These are phyloP conservation scores for Orientallactaga sibirica DNA, from an alignment of 2,797 vertebrate species.

Conservation along the genomic window DNA sequence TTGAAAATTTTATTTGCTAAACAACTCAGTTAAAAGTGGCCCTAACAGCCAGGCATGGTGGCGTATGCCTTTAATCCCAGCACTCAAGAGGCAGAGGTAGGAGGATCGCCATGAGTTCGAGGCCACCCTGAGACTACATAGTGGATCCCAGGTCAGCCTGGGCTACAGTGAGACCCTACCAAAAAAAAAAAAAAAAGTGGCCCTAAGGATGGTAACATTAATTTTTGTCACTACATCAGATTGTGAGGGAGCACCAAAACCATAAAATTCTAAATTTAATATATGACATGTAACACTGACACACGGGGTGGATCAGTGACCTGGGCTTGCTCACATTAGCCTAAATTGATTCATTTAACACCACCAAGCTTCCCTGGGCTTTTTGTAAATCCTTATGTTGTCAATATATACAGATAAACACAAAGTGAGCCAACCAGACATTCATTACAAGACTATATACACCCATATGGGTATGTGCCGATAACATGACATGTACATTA, in stretches of 20 bases:
- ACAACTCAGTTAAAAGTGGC: slow-evolving; percentile 13
- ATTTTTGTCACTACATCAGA: slow-evolving; percentile 37
- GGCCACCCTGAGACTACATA: too few species aligned
- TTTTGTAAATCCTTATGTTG: slow-evolving; percentile 55
- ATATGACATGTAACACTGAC: neutral
- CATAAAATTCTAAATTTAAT: neutral
- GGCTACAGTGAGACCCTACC: too few species aligned
- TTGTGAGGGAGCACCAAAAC: slow-evolving; percentile 36
- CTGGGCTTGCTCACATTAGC: slow-evolving; percentile 38
- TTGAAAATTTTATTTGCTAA: slow-evolving; percentile 49
- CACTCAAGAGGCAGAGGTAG: too few species aligned
- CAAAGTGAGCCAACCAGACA: slow-evolving; percentile 15
- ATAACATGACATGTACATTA: neutral
- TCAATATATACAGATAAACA: slow-evolving; percentile 42
- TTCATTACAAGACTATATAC: neutral
- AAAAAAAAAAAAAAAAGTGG: neutral
- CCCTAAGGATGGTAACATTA: slow-evolving; percentile 14
- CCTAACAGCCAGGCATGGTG: too few species aligned
- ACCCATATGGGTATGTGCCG: too few species aligned
- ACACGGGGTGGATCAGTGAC: neutral
- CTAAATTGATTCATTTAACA: slow-evolving; percentile 41
- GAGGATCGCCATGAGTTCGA: too few species aligned
- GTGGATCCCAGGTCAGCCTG: too few species aligned
- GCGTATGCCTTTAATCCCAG: too few species aligned
- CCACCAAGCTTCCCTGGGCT: slow-evolving; percentile 13